Evolutionary conservation across 2,113 vertebrate species (phyloP).

Genomic region (Chrysemys picta): DNA sequence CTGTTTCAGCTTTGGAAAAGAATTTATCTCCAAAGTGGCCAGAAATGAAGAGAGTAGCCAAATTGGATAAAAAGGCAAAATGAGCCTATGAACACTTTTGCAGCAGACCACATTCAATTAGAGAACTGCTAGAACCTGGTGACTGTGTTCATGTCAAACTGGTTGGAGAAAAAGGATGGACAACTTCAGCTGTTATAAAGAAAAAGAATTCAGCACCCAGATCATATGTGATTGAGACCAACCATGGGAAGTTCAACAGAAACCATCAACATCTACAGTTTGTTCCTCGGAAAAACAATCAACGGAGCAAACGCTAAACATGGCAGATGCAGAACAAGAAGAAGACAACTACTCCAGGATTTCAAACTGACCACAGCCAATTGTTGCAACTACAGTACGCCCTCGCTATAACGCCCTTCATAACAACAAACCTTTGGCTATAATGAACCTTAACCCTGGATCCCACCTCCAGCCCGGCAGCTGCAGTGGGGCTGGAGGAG

Average conservation of each 20-base stretch:
- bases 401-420: too few species aligned
- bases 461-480: too few species aligned
- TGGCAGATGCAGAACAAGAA: not conserved
- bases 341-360: not conserved
- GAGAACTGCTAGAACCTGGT: not conserved
- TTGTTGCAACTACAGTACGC: not conserved
- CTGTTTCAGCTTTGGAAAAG: too few species aligned
- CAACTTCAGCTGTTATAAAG: not conserved
- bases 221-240: not conserved
- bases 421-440: too few species aligned
- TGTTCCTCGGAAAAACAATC: not conserved
- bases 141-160: too few species aligned
- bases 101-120: not conserved
- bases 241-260: not conserved
- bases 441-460: too few species aligned
- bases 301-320: not conserved
- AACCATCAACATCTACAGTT: not conserved
- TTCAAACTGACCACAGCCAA: not conserved
- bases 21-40: too few species aligned
- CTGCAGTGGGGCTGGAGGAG: too few species aligned
- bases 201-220: not conserved
- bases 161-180: not conserved
- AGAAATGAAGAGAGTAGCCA: not conserved
- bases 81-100: not conserved
- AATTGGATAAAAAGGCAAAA: not conserved